Base-by-base conservation (phyloP, 2,113 vertebrate genomes). In the Synodontis membranacea region DNA sequence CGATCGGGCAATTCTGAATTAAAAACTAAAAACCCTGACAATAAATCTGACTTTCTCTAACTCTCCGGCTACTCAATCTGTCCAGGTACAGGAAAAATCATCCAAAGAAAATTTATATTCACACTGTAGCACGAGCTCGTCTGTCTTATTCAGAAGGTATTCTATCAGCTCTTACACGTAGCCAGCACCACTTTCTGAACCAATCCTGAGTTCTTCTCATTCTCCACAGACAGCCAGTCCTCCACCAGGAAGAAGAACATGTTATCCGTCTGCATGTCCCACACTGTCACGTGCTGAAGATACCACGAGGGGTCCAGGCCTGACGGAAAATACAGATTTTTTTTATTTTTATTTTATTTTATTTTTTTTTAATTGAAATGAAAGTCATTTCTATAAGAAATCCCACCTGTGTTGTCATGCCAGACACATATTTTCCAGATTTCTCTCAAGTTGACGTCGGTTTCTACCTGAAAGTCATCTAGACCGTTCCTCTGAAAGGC, bases 211-310 rank as follows among this genome's bases (percentile, higher is more conserved):
- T 94, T 95, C 86, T 84, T 94, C 31, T 93, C 91, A 37, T 96
- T 95, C 87, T 95, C 95, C 82, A 96, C 94, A n/a, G 96, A 96
- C 8, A 96, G 93, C 96, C 96, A 96, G 86, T 96, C 95, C 1
- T 95, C 94, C 86, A 96, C 90, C 89, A 95, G 64, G 89, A 96
- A 96, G 92, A 95, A 95, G 91, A 95, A 96, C 91, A 96, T 93
- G 89, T 92, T 91, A 78, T 96, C 94, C 1, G 95, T 95, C 92
- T 94, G 93, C 85, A 89, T 91, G 92, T 96, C 95, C 94, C 95
- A 96, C 25, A 96, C 94, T 75, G 94, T 92, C 88, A 96, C 94
- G 34, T 96, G 94, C 89, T 96, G 92, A 62, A 96, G 86, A 17
- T 93, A 95, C 96, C 95, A 96, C 2, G 96, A 95, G 0, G 96